A percentile compares a stretch with the other conserved stretches of the same genome.
phyloP scores from a whole-genome alignment of 2,113 vertebrate species.

The Podarcis raffonei region DNA sequence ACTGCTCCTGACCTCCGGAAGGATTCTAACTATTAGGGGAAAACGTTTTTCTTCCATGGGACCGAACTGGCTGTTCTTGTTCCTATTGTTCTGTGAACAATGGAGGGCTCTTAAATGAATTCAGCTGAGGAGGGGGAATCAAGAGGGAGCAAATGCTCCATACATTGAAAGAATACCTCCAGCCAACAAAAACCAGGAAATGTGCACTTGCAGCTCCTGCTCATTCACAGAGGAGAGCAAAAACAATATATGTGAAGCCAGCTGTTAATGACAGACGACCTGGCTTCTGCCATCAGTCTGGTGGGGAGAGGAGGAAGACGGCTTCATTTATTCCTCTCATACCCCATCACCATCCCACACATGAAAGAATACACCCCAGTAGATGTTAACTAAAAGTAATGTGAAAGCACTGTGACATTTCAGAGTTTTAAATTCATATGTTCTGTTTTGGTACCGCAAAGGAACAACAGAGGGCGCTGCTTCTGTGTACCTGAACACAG shows the following conservation, averaged over 20 bases:
- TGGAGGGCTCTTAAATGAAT: constrained; percentile 55
- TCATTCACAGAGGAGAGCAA: constrained; percentile 48
- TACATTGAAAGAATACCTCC: constrained; percentile 50
- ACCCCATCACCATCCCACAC: neutral
- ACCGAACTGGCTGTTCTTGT: constrained; percentile 64
- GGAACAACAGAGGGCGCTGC: neutral
- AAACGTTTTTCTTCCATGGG: constrained; percentile 68
- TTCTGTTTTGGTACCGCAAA: neutral
- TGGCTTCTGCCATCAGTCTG: constrained; percentile 52
- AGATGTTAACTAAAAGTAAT: neutral
- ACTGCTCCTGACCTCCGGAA: constrained; percentile 69
- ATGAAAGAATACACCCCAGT: neutral
- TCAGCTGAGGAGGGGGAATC: constrained; percentile 21
- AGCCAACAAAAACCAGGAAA: constrained; percentile 72
- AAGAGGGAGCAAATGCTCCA: constrained; percentile 34
- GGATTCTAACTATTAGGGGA: constrained; percentile 64
- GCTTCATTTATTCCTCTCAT: constrained; percentile 28
- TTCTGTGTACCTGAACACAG: neutral
- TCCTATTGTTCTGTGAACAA: constrained; percentile 71
- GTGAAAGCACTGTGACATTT: accelerated
- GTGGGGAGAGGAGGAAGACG: constrained; percentile 35
- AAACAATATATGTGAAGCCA: constrained; percentile 42
- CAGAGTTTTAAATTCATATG: neutral
- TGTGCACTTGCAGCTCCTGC: constrained; percentile 51
- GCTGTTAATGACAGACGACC: constrained; percentile 63